Evolutionary conservation across 2,888 invertebrate species (phyloP), one percentile per base, ranked within the genome.

Genomic region (Tetramorium bicarinatum): DNA sequence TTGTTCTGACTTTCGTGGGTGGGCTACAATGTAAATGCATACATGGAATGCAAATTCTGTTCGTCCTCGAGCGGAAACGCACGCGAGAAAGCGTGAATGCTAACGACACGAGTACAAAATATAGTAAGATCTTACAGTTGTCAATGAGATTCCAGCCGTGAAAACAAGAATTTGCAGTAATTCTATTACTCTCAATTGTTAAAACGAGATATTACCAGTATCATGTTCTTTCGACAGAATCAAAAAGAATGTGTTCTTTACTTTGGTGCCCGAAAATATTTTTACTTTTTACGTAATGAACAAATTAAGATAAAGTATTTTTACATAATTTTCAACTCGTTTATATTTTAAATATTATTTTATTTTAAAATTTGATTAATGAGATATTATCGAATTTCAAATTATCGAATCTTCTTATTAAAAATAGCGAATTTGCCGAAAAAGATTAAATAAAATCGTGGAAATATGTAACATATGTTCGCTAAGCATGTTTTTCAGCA

Each of bases 61-160:
- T 54, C n/a, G 74, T 84, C 67, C 56, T 54, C 44, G 38, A 44
- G 69, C 61, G 81, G 25, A 77, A 77, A 69, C 15, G 41, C 18
- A 25, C 15, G 64, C 52, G 29, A 41, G 62, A 29, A 62, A 85
- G 79, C 77, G 49, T 34, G 49, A 54, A 77, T 74, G 64, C 81
- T 84, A 86, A 87, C 87, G 86, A 88, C 66, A 83, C 72, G 47
- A 87, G n/a, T 34, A 54, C 47, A n/a, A 61, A 54, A 76, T 64
- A 74, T 75, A 67, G 59, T 49, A 76, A 80, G 52, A 80, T 76
- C 84, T 86, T 76, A 74, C 66, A 72, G n/a, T 47, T 72, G 56
- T 67, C 62, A 77, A 84, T 74, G 76, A 61, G 56, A 87, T 83
- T 85, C 56, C 59, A 67, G 52, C 44, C 59, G 82, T 80, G 66